Conservation (phyloP, 37 sponge, comb jelly and placozoan genomes). For the Spongia lamella region DNA sequence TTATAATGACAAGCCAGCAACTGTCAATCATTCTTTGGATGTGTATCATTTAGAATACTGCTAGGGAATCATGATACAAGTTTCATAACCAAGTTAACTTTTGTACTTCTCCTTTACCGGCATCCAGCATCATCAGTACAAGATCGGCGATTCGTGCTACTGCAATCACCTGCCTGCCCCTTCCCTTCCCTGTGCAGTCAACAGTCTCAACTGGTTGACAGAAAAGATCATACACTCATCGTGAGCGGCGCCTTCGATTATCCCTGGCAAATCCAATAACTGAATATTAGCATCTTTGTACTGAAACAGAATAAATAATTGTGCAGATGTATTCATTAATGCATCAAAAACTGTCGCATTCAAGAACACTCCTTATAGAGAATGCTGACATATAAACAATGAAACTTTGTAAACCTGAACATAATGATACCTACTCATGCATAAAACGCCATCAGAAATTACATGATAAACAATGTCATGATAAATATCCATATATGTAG, state of each 20-base stretch:
- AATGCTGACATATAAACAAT: neutral
- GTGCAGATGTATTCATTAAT: neutral
- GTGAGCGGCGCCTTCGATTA: conserved; percentile 97
- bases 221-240: too few relatives aligned
- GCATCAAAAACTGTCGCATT: neutral
- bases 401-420: neutral
- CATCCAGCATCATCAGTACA: conserved; percentile 98
- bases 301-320: conserved; percentile 6
- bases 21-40: too few relatives aligned
- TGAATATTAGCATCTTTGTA: conserved; percentile 94
- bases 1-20: too few relatives aligned
- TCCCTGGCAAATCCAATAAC: conserved; percentile 96
- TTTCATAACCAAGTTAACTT: too few relatives aligned
- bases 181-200: conserved; percentile 72
- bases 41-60: too few relatives aligned
- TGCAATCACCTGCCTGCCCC: conserved; percentile 98
- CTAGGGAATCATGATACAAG: too few relatives aligned
- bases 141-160: conserved; percentile 97
- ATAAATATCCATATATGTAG: neutral
- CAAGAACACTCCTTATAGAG: neutral
- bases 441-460: too few relatives aligned
- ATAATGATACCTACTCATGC: neutral
- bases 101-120: conserved; percentile 85
- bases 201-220: too few relatives aligned
- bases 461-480: too few relatives aligned